Evolutionary conservation across 2,888 invertebrate genomes (phyloP), one percentile per base, ranked within the genome.

Genomic region (Latheticus oryzae): DNA sequence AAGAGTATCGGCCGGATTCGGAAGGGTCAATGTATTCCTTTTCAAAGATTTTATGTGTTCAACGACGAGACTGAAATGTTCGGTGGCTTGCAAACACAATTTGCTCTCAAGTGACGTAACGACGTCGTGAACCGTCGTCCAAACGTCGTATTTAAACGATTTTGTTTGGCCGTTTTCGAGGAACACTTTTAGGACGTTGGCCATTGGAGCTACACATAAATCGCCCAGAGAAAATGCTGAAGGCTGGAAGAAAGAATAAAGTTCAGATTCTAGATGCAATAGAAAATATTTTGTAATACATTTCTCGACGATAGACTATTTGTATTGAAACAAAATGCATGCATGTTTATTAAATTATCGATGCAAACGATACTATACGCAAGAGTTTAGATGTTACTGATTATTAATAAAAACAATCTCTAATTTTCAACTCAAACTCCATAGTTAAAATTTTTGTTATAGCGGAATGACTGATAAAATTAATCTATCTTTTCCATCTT

Each of bases 121-220:
- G 62, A 96, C 95, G 77, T 95, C 94, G 77, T 84, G 89, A 1
- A 96, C 95, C 0, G 91, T 91, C 12, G 95, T 96, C 66, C 88
- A 90, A 42, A 89, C 87, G 80, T 96, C 95, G 76, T 96, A 96
- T 75, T 95, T 95, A 81, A 96, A 96, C 23, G 95, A 95, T 77
- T 95, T 95, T 7, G 95, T 96, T 78, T 96, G 95, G 5, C 95
- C 95, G 76, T 96, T 96, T 79, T 96, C 96, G 43, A 96, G 83
- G 78, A 94, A 95, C 5, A 96, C 95, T 80, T 95, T 95, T 48
- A 96, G 83, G 35, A 96, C 95, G 79, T 96, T 95, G 37, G 96
- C 95, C 89, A 95, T 92, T 33, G 93, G 91, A 15, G 95, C 93
- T 26, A 93, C 85, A 75, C 91, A 91, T 65, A 92, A 85, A 65